Conservation (phyloP, 1,140 invertebrate species). For the Aphelinus atriplicis region DNA sequence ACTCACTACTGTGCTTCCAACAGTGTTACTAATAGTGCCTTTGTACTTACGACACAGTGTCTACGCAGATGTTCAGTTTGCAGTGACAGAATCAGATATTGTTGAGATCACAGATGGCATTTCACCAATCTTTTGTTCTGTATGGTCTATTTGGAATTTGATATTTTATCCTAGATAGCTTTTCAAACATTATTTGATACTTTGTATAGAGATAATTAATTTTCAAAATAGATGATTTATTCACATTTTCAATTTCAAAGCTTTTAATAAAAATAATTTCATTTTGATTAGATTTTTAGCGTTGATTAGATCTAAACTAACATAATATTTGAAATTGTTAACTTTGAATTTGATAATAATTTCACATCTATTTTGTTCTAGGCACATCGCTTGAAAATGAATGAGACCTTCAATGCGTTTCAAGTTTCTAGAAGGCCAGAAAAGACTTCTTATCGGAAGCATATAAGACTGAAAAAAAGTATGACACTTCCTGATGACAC, state of each 20-base stretch:
- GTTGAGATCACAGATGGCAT: constrained; percentile 81
- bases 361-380: constrained; percentile 48
- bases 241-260: constrained; percentile 70
- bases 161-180: constrained; percentile 13
- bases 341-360: too few species aligned
- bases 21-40: constrained; percentile 76
- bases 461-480: constrained; percentile 81
- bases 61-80: constrained; percentile 78
- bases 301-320: too few species aligned
- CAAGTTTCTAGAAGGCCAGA: constrained; percentile 77
- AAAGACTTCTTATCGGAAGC: constrained; percentile 75
- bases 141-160: constrained; percentile 47
- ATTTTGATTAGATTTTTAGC: too few species aligned
- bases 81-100: constrained; percentile 83
- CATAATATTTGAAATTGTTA: too few species aligned
- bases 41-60: constrained; percentile 78
- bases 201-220: neutral
- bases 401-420: constrained; percentile 82
- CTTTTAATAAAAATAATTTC: constrained; percentile 74
- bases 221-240: too few species aligned
- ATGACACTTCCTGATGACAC: constrained; percentile 86
- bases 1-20: constrained; percentile 77
- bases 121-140: constrained; percentile 79
- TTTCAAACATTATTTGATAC: neutral
- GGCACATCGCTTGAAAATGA: constrained; percentile 81